These are phyloP conservation scores for Drosophila ercepeae DNA, from an alignment of 1,140 invertebrate species.

Conservation along the genomic window DNA sequence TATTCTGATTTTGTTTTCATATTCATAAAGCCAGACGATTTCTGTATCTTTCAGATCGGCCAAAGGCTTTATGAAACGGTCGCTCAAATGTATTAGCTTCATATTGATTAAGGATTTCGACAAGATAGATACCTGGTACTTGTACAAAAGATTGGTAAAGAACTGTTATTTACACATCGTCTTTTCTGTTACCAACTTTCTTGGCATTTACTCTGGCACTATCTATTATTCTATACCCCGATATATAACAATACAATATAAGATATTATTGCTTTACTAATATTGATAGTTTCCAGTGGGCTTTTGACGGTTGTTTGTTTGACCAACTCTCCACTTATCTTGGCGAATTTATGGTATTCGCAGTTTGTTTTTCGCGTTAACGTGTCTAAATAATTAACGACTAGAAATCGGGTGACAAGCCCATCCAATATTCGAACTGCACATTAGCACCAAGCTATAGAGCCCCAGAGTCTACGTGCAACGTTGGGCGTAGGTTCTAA, in stretches of 20 bases:
- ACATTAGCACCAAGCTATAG: background rate
- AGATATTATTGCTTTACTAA: no score
- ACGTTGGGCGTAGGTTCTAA: background rate
- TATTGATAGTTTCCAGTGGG: background rate
- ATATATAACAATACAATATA: no score
- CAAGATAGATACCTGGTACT: background rate
- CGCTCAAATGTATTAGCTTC: background rate
- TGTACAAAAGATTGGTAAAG: background rate
- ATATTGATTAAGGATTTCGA: background rate
- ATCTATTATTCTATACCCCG: no score
- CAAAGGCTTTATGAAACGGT: background rate
- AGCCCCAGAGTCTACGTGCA: constrained; percentile 30
- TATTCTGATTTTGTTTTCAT: background rate
- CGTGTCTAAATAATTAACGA: constrained; percentile 39
- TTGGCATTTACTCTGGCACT: background rate
- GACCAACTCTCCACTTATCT: constrained; percentile 8
- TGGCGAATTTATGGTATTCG: constrained; percentile 17
- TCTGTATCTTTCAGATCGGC: background rate
- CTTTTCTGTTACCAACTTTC: no score
- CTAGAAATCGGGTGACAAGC: constrained; percentile 8
- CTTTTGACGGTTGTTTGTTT: background rate
- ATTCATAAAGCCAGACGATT: background rate
- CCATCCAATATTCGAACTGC: constrained; percentile 4
- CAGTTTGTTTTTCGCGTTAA: constrained; percentile 9
- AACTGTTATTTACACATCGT: background rate